Conservation (phyloP, 2,113 vertebrate genomes). For the Lagenorhynchus albirostris region DNA sequence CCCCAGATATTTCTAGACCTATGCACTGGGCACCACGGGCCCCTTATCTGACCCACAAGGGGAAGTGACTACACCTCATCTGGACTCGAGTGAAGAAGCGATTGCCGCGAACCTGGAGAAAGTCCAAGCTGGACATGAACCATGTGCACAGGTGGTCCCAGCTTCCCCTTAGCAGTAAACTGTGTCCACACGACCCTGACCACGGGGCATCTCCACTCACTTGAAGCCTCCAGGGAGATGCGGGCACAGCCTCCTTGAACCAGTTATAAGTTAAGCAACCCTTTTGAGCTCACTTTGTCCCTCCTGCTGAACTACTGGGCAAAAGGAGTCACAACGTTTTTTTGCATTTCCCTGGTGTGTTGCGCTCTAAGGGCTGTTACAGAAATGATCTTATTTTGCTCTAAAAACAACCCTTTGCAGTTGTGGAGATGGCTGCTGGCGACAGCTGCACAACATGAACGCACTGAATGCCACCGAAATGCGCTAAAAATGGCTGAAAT, state of each 20-base stretch:
- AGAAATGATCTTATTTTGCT: conserved; percentile 21
- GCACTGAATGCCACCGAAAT: not conserved
- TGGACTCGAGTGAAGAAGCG: not conserved
- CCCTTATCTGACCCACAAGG: not conserved
- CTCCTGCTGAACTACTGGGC: not conserved
- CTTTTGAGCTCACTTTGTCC: not conserved
- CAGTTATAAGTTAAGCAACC: not conserved
- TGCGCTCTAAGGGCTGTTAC: not conserved
- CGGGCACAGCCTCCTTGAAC: not conserved
- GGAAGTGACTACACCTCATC: accelerated
- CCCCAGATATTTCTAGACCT: not conserved
- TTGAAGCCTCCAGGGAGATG: not conserved
- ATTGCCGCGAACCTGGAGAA: not conserved
- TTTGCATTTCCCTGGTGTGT: not conserved
- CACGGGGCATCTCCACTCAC: not conserved
- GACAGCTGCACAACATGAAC: not conserved
- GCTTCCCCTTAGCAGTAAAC: not conserved
- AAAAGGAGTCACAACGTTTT: not conserved
- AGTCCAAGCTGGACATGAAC: not conserved
- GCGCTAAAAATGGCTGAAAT: not conserved
- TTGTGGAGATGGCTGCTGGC: not conserved
- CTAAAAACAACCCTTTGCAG: not conserved
- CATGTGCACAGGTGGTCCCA: not conserved
- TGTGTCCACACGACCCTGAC: not conserved
- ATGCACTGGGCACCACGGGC: not conserved